Percentiles rank a stretch among this genome's conserved stretches.
phyloP scores from a whole-genome alignment of 2,113 vertebrate genomes.

The Monopterus albus region DNA sequence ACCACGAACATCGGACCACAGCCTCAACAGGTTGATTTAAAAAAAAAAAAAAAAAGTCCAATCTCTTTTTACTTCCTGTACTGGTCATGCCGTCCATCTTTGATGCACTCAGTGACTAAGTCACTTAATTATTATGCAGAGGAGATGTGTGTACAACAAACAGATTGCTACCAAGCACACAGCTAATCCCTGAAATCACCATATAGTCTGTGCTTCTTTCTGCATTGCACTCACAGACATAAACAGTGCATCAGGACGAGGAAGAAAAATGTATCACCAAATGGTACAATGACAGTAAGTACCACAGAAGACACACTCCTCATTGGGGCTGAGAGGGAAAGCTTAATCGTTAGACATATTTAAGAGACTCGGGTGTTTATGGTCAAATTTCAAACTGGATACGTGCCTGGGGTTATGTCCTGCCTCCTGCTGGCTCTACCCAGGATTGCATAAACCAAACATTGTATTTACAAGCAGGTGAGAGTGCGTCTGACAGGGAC shows the following conservation, averaged over 20 bases:
- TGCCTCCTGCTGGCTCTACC: no score
- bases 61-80: slow-evolving; percentile 33
- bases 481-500: no score
- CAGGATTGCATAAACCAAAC: no score
- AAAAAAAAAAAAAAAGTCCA: slow-evolving; percentile 31
- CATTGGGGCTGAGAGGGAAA: background rate
- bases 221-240: background rate
- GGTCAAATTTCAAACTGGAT: no score
- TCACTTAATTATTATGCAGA: slow-evolving; percentile 72
- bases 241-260: background rate
- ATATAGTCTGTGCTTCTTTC: slow-evolving; percentile 22
- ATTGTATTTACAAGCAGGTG: no score
- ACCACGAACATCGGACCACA: slow-evolving; percentile 3
- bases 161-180: slow-evolving; percentile 43
- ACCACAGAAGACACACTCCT: background rate
- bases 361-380: no score
- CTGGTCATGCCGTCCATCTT: slow-evolving; percentile 69
- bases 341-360: no score
- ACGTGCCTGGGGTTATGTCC: no score
- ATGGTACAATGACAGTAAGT: background rate
- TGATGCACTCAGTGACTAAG: slow-evolving; percentile 62
- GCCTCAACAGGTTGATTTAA: slow-evolving; percentile 22
- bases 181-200: slow-evolving; percentile 27
- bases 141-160: slow-evolving; percentile 47
- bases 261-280: background rate